Base-by-base conservation (phyloP, 2,113 vertebrate species). In the Hippocampus barbouri region DNA sequence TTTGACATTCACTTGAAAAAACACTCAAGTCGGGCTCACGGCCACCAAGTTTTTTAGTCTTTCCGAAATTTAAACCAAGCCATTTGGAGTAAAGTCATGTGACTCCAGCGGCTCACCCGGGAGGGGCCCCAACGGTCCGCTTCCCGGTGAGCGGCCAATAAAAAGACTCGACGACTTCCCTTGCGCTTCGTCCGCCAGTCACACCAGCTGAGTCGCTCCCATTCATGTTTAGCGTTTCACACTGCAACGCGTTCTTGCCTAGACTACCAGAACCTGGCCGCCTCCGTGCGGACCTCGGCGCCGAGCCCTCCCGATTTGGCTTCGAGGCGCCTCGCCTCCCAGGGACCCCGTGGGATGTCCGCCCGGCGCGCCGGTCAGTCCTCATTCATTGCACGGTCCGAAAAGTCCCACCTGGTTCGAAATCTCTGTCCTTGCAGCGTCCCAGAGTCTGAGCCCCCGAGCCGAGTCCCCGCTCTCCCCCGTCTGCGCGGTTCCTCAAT, bases 211-310 rank as follows among this genome's bases (percentile, higher is more conserved):
- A 59, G 15, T 38, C 40, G 1, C 0, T 57, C 23, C 12, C 23
- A 8, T 59, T 15, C n/a, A 25, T 14, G 10, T 25, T 27, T 2
- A 0, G n/a, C 56, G 4, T 56, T 56, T 54, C n/a, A n/a, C 21
- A 2, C 21, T 11, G 8, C 14, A 56, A 56, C 43, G 61, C 25
- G 21, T 45, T 62, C 25, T 65, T 51, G 76, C 54, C 0, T 12
- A 98, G 97, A 97, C 86, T 98, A 98, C 94, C 97, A 98, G 88
- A 95, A 94, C 87, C 96, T 98, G 93, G 94, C 94, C 45, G 94
- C 94, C 83, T 91, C 94, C 76, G 95, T 97, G 92, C 94, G 96
- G 82, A 94, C 94, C 65, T 92, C 96, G 59, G 96, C 93, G 56
- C 96, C 95, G 66, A 94, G 97, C 76, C 94, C 96, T 64, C 96